Conservation (phyloP, 2,888 invertebrate genomes). For the Watsonalla binaria region DNA sequence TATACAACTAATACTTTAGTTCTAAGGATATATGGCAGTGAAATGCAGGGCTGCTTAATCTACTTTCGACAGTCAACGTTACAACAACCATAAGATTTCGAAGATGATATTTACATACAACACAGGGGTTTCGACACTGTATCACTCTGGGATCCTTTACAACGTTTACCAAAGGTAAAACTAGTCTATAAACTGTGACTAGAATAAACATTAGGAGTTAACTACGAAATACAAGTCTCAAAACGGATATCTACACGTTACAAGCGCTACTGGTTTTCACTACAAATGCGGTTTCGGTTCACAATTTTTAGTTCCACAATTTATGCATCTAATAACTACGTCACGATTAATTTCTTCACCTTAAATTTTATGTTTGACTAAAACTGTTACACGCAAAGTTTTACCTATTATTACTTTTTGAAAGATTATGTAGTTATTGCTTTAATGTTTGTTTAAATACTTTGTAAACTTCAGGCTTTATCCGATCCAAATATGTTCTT, state of each 20-base stretch:
- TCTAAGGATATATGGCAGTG: conserved; percentile 72
- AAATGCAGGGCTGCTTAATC: conserved; percentile 50
- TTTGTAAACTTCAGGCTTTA: conserved; percentile 21
- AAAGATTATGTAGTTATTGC: conserved; percentile 27
- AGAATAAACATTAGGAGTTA: conserved; percentile 72
- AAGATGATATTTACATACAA: conserved; percentile 29
- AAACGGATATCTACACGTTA: conserved; percentile 51
- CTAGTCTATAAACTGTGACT: conserved; percentile 74
- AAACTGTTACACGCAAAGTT: conserved; percentile 13
- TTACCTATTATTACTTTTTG: conserved; percentile 20
- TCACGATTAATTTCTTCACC: conserved; percentile 15
- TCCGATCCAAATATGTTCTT: conserved; percentile 43
- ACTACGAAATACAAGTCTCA: conserved; percentile 56
- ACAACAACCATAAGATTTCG: conserved; percentile 42
- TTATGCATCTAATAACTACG: conserved; percentile 20
- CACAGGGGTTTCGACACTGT: conserved; percentile 8
- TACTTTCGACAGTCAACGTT: conserved; percentile 38
- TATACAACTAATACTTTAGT: conserved; percentile 66
- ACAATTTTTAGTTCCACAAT: conserved; percentile 24
- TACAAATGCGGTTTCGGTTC: conserved; percentile 28
- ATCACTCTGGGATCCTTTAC: conserved; percentile 16
- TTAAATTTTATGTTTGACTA: conserved; percentile 18
- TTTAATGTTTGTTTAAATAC: conserved; percentile 16
- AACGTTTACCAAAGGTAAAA: conserved; percentile 45
- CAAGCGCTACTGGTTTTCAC: conserved; percentile 49